Evolutionary conservation across 1,140 invertebrate genomes (phyloP).

Genomic region (Drosophila pallidifrons): DNA sequence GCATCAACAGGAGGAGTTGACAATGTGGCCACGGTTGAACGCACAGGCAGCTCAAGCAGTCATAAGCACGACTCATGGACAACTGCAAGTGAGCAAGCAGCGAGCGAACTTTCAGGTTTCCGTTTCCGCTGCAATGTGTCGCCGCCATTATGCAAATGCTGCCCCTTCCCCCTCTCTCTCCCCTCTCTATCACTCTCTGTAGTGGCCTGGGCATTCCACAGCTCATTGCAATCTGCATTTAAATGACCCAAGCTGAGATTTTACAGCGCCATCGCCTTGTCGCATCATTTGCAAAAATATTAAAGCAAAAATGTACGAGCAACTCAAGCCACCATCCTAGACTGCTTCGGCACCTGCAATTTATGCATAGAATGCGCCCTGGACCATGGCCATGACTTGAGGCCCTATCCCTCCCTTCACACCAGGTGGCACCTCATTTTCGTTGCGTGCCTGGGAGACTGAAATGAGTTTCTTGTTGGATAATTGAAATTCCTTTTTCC

Average conservation of each 20-base stretch:
- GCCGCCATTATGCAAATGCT: slow-evolving; percentile 77
- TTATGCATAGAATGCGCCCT: slow-evolving; percentile 35
- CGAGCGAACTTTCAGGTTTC: slow-evolving; percentile 55
- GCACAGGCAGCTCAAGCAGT: slow-evolving; percentile 67
- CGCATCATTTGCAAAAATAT: slow-evolving; percentile 76
- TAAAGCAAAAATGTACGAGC: slow-evolving; percentile 46
- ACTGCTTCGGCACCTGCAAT: slow-evolving; percentile 32
- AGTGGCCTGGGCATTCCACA: slow-evolving; percentile 31
- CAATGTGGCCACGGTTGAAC: slow-evolving; percentile 43
- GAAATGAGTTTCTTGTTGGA: slow-evolving; percentile 54
- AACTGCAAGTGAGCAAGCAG: slow-evolving; percentile 61
- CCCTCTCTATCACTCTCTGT: not conserved
- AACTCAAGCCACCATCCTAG: not conserved
- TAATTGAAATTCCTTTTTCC: slow-evolving; percentile 64
- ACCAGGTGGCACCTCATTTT: slow-evolving; percentile 20
- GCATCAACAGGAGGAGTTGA: slow-evolving; percentile 6
- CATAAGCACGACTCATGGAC: slow-evolving; percentile 70
- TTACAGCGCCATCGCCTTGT: slow-evolving; percentile 41
- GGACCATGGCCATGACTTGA: not conserved
- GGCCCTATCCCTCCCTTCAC: not conserved
- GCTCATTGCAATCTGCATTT: slow-evolving; percentile 81
- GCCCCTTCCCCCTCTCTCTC: not conserved
- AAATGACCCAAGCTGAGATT: slow-evolving; percentile 77
- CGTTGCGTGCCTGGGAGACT: slow-evolving; percentile 23
- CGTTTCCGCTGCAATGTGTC: slow-evolving; percentile 79